Conservation (phyloP, 2,797 vertebrate genomes). For the Scarus forsteni region DNA sequence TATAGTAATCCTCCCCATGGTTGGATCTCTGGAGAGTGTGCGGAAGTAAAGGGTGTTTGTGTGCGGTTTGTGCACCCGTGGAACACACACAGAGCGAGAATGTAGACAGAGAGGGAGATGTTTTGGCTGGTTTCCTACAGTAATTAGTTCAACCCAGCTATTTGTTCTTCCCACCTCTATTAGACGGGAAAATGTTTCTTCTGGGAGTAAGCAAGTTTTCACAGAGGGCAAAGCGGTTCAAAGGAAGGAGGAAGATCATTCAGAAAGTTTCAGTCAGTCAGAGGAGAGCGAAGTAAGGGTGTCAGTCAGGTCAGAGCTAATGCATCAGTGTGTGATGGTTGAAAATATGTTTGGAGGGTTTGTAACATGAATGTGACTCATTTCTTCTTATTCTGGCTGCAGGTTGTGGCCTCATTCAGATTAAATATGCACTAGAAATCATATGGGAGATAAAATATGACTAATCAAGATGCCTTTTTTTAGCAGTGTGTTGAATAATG, state of each 20-base stretch:
- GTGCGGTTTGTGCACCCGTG: background rate
- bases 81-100: constrained; percentile 3
- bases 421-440: background rate
- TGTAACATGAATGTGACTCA: background rate
- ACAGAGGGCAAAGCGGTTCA: constrained; percentile 55
- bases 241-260: constrained; percentile 32
- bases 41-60: constrained; percentile 27
- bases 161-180: constrained; percentile 70
- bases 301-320: background rate
- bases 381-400: background rate
- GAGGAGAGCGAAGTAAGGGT: constrained; percentile 7
- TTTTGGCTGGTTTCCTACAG: constrained; percentile 74
- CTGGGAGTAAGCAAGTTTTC: constrained; percentile 68
- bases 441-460: no score
- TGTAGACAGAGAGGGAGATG: constrained; percentile 49
- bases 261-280: constrained; percentile 25
- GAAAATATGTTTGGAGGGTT: background rate
- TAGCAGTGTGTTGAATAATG: no score
- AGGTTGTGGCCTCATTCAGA: background rate
- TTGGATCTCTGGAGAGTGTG: constrained; percentile 54
- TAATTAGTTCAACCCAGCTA: constrained; percentile 78
- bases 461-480: no score
- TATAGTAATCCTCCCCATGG: constrained; percentile 67
- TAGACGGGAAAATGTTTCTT: constrained; percentile 71
- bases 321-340: background rate